Base-by-base conservation (phyloP, 1,140 invertebrate genomes). In the Drosophila lowei region DNA sequence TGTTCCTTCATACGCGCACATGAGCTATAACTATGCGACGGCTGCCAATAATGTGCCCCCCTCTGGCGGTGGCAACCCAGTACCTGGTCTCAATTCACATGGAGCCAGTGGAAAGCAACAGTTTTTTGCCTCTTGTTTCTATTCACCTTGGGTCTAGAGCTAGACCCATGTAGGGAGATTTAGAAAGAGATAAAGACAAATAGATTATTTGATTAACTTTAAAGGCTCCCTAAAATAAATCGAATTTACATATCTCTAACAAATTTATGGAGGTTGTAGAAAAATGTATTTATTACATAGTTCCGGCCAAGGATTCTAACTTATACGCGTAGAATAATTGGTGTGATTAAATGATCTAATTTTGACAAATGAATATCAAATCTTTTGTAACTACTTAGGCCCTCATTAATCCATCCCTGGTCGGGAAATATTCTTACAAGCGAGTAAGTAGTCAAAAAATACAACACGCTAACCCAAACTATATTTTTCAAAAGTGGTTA, bases 101-200 rank as follows among this genome's bases (percentile, higher is more conserved):
- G 75, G 58, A 8, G 38, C 83, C 9, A 41, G 62, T 7, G 89
- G 89, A 47, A 90, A 90, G 30, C 89, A 90, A 47, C 89, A 90
- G 52, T 90, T 90, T 44, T 90, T 90, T 23, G 89, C 89, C 1
- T 90, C 89, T 6, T 90, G 89, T 47, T 90, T 90, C 21, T 90
- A 90, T 43, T 90, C 89, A n/a, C 89, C 89, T 15, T 90, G 89
- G 89, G 89, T 89, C 8, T 90, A 84, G 42, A 23, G 11, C 25
- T 21, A 7, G 49, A 56, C 11, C 2, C 11, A 1, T 18, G 0
- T 2, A 28, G 25, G 15, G 23, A 18, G 48, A n/a, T 48, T 44
- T 6, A 28, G 15, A 41, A 30, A 52, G 11, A 52, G 9, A 25
- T 5, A 18, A 42, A 25, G 30, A 50, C 2, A 48, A 34, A 44